Conservation (phyloP, 2,797 vertebrate genomes). For the Prionace glauca region DNA sequence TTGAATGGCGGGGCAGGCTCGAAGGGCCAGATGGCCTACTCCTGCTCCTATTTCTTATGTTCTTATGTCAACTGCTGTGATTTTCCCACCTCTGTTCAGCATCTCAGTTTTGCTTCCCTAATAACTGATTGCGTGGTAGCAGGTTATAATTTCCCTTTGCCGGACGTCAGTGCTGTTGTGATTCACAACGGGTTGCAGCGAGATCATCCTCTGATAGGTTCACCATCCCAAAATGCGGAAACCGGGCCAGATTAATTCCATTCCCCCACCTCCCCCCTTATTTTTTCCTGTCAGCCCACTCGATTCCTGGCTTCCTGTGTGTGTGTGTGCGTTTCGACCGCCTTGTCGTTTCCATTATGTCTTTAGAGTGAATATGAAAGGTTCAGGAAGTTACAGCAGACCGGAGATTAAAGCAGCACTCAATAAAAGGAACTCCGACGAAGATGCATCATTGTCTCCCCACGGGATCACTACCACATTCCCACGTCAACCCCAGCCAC, state of each 20-base stretch:
- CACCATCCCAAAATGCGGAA: constrained; percentile 43
- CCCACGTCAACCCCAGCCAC: constrained; percentile 42
- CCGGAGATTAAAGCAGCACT: constrained; percentile 48
- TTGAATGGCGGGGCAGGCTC: no score
- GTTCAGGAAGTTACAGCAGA: constrained; percentile 49
- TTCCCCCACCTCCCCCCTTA: no score
- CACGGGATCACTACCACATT: constrained; percentile 41
- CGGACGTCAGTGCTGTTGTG: background rate
- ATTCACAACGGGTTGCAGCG: background rate
- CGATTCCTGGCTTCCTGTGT: constrained; percentile 45
- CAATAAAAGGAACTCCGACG: constrained; percentile 49
- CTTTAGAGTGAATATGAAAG: constrained; percentile 48
- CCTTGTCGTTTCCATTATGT: constrained; percentile 44
- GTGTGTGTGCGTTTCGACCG: constrained; percentile 41
- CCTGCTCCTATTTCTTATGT: no score
- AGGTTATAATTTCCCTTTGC: background rate
- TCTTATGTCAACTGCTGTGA: background rate
- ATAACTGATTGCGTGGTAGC: background rate
- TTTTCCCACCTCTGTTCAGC: background rate
- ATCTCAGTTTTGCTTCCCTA: background rate
- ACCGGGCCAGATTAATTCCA: no score
- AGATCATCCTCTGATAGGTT: constrained; percentile 48
- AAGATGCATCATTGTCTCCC: constrained; percentile 46
- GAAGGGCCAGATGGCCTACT: no score
- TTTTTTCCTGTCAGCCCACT: constrained; percentile 42